Evolutionary conservation across 2,797 vertebrate species (phyloP).

Genomic region (Sebastes umbrosus): DNA sequence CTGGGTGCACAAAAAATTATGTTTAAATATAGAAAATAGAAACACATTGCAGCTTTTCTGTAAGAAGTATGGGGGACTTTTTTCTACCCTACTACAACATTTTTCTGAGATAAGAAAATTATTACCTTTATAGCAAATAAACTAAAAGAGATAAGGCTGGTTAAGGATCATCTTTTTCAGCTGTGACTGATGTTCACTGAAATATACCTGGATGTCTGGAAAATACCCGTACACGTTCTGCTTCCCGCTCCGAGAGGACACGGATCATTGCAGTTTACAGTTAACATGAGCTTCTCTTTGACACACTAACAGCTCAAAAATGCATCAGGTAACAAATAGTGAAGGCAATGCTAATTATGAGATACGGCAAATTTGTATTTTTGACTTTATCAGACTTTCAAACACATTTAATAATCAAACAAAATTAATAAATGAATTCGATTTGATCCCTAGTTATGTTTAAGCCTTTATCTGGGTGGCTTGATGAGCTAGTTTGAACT

Average conservation of each 20-base stretch:
- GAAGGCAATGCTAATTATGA: not conserved
- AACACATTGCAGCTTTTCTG: not conserved
- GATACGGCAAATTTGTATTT: not conserved
- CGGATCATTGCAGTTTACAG: too few species aligned
- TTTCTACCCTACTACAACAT: not conserved
- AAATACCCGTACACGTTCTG: rapidly evolving
- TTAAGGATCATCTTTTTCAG: not conserved
- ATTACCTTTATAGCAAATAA: not conserved
- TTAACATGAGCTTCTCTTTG: not conserved
- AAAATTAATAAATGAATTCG: not conserved
- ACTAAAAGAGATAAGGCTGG: not conserved
- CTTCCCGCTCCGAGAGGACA: not conserved
- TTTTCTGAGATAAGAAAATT: not conserved
- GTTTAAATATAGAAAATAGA: not conserved
- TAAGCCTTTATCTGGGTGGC: not conserved
- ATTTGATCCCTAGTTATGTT: not conserved
- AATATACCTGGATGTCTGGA: too few species aligned
- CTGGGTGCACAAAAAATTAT: not conserved
- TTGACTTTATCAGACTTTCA: not conserved
- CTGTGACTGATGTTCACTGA: not conserved
- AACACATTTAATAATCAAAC: not conserved
- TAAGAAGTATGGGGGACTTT: not conserved
- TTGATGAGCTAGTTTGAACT: not conserved
- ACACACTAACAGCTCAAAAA: not conserved
- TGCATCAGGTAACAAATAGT: not conserved